Evolutionary conservation across 2,888 invertebrate genomes (phyloP).

Genomic region (Thymelicus lineola): DNA sequence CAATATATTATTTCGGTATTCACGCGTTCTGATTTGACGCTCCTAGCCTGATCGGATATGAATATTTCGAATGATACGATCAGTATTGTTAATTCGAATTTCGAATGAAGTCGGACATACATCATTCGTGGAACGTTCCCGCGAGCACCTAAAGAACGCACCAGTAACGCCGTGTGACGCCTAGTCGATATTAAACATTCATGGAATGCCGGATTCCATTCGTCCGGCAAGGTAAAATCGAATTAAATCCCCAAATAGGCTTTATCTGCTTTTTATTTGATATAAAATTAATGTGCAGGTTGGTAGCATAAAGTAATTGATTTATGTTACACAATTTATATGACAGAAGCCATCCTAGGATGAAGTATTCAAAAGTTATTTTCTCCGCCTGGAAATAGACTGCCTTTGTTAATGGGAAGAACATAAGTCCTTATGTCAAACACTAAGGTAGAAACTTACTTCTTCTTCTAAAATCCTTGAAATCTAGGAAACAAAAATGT

Average conservation of each 20-base stretch:
- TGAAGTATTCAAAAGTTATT: too few species aligned
- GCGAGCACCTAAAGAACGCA: constrained; percentile 7
- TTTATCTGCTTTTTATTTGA: too few species aligned
- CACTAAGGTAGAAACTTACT: too few species aligned
- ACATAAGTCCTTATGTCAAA: too few species aligned
- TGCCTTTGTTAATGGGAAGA: too few species aligned
- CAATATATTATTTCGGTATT: not conserved
- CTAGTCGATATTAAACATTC: constrained; percentile 41
- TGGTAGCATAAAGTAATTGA: too few species aligned
- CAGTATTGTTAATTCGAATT: constrained; percentile 2
- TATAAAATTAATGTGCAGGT: too few species aligned
- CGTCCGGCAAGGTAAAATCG: constrained; percentile 41
- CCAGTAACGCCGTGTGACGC: not conserved
- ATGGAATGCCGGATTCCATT: constrained; percentile 41
- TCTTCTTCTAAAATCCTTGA: too few species aligned
- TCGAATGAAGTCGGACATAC: not conserved
- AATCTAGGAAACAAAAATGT: too few species aligned
- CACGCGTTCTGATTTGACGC: constrained; percentile 9
- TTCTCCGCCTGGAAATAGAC: too few species aligned
- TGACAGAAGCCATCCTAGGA: too few species aligned
- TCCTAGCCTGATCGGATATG: not conserved
- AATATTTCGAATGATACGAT: not conserved
- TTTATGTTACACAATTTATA: too few species aligned
- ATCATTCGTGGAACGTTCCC: not conserved
- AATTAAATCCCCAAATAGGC: constrained; percentile 40